A percentile compares a stretch with the other conserved stretches of the same genome.
Evolutionary conservation across 1,140 invertebrate genomes (phyloP).

Genomic region (Asobara japonica): DNA sequence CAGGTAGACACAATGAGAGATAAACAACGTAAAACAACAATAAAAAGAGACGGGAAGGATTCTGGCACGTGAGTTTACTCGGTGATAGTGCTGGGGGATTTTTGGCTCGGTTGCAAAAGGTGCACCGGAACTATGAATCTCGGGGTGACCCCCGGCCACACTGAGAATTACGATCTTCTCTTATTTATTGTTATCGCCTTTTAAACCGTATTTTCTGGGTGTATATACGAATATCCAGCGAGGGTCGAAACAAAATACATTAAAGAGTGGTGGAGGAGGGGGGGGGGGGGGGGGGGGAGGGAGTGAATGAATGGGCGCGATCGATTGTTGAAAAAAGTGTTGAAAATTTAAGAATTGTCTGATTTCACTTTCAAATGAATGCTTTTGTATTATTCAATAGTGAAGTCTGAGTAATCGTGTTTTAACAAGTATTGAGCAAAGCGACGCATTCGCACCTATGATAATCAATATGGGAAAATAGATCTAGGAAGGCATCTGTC

Average conservation of each 20-base stretch:
- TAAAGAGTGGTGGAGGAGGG: no score
- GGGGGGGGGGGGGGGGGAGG: no score
- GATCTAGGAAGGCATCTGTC: no score
- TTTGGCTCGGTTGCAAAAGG: background rate
- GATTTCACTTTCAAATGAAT: no score
- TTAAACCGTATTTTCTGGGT: slow-evolving; percentile 44
- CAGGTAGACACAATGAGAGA: background rate
- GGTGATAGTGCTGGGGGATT: background rate
- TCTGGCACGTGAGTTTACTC: background rate
- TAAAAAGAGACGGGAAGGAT: background rate
- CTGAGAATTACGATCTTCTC: slow-evolving; percentile 39
- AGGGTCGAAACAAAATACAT: background rate
- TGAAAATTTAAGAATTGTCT: no score
- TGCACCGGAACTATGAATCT: slow-evolving; percentile 27
- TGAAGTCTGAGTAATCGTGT: no score
- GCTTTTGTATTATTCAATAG: no score
- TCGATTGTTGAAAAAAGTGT: no score
- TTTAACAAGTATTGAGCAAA: no score
- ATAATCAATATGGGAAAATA: no score
- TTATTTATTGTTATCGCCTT: slow-evolving; percentile 49
- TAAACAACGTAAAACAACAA: background rate
- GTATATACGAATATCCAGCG: background rate
- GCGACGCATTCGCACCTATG: no score
- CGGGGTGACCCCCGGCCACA: slow-evolving; percentile 19
- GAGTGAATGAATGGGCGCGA: no score